Base-by-base conservation (phyloP, 2,113 vertebrate species). In the Colius striatus region DNA sequence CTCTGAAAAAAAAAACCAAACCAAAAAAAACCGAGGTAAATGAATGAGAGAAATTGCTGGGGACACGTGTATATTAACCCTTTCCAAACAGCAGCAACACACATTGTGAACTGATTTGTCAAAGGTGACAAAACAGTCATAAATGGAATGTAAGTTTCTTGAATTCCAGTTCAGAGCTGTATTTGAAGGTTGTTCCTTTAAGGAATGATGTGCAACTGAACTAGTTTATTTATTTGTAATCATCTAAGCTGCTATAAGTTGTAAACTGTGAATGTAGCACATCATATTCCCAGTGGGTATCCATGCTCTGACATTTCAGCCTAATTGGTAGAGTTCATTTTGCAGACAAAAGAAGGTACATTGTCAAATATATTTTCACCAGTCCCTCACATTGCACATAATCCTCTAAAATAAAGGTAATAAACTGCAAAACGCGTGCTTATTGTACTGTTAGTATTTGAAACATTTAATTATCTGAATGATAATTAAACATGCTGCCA, bases 401-500 rank as follows among this genome's bases (percentile, higher is more conserved):
- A 87, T 62, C 95, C 73, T 85, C 63, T 77, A 91, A 96, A 97
- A 95, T 82, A 83, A 94, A 97, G 89, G 41, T 67, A 94, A 88
- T 27, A 94, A 96, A 95, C 78, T 92, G 70, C 73, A 97, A 95
- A 94, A 81, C 72, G 50, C 26, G 32, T 58, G 84, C 50, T 96
- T 95, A 77, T 80, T 45, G 55, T 81, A 88, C n/a, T 17, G n/a
- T 77, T 89, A 89, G 32, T 60, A 90, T 81, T 72, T 84, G 47
- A 92, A 96, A 70, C 83, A 47, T 67, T 86, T 94, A 89, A 87
- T 89, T 91, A 94, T 81, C 73, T 75, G 60, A 53, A 53, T 53
- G 55, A 96, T 92, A 97, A 97, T 96, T 95, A 96, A 96, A 84
- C 54, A 85, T 27, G 73, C 50, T 95, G 62, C 84, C 50, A 88